Evolutionary conservation across 1,140 invertebrate species (phyloP), one percentile per base, ranked within the genome.

Genomic region (Scaptomyza pallida): DNA sequence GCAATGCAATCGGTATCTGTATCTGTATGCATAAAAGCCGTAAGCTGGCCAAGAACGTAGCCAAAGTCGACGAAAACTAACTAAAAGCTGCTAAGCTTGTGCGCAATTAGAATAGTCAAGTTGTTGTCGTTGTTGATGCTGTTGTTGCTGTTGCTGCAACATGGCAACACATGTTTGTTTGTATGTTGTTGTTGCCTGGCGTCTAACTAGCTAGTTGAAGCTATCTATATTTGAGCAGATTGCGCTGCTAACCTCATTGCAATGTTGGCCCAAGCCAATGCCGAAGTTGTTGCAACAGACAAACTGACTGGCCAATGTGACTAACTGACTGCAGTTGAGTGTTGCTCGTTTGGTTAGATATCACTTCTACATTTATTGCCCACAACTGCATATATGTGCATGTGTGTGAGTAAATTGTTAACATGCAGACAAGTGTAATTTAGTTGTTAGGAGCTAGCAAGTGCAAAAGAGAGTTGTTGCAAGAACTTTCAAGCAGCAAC

Each of bases 401-500:
- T 61, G 61, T 77, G 61, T 72, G 52, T 72, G 74, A 61, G 72
- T 78, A 78, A 75, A 85, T 89, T 78, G 85, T 89, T 74, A 85
- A 89, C 83, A 89, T 77, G 85, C 62, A 76, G 83, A 89, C 85
- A 89, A 89, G 85, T 89, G 85, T 89, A 89, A 89, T 89, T 89
- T 89, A 89, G 85, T 89, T 89, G 85, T 89, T 89, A 85, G 61
- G 40, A 62, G 45, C 47, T 19, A 43, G 30, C 47, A 19, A 43
- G 30, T 41, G 54, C 35, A 54, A 30, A 21, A 40, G 54, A 43
- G 37, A 44, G 63, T n/a, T 59, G 62, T 35, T 54, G 57, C 52
- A 45, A 69, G 62, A 75, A 63, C 60, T 68, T 71, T 85, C 72
- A 48, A 50, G 35, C 70, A 61, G 26, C 23, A 56, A 64, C 76